Evolutionary conservation across 2,797 vertebrate genomes (phyloP), one percentile per base, ranked within the genome.

Genomic region (Psittacula echo): DNA sequence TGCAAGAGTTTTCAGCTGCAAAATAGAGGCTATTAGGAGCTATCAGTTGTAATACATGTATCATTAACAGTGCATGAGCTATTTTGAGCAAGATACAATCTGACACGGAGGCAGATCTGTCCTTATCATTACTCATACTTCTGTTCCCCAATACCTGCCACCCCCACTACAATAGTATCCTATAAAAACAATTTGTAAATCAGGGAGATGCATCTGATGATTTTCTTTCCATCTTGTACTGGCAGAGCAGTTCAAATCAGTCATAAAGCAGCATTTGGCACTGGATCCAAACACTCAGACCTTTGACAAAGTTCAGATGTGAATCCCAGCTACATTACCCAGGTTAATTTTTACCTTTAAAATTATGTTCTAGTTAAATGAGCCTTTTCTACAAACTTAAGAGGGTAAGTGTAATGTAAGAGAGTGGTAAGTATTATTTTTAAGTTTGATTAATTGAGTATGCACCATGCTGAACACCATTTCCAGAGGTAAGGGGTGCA

Each of bases 371-470:
- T 64, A 50, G 51, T 54, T 82, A 92, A 94, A 91, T 66, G 30
- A 95, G 17, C 19, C 58, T 64, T 93, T 94, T 77, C 80, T 80
- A 66, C 53, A 87, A 93, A 89, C 83, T 79, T 77, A 54, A 58
- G 44, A 83, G 81, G 48, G n/a, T 19, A 95, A 74, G 41, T 41
- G 9, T 54, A 68, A 78, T 93, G 87, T 82, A 81, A 68, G 53
- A 80, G 72, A 85, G 30, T 42, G 13, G 72, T 89, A 94, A 95
- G 30, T 62, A 93, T 90, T 94, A 76, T 93, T 95, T 95, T 93
- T 85, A 93, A 92, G 83, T 29, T 89, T 96, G 80, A 94, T 92
- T 89, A 90, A 90, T 51, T 79, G 76, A 82, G 71, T 67, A 82
- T 78, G 56, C 85, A 74, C 39, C 67, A 54, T 44, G 68, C 61